Evolutionary conservation across 2,888 invertebrate species (phyloP).

Genomic region (Diadromus collaris): DNA sequence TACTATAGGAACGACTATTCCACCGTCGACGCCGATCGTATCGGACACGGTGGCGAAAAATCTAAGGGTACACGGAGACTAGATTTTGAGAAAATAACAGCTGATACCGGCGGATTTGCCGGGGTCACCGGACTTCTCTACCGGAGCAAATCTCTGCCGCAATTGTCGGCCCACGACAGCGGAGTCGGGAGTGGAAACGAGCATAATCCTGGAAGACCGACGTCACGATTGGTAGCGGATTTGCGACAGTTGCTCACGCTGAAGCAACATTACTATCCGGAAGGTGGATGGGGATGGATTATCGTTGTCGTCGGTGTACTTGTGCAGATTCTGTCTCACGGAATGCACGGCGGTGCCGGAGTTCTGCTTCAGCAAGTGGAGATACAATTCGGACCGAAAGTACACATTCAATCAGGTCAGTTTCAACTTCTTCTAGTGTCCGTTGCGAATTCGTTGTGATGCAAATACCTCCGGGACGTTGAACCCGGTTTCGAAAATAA

Average conservation of each 20-base stretch:
- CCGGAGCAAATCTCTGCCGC: slow-evolving; percentile 86
- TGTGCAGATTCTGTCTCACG: slow-evolving; percentile 88
- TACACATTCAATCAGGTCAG: slow-evolving; percentile 86
- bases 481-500: slow-evolving; percentile 15
- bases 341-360: slow-evolving; percentile 86
- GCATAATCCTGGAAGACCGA: slow-evolving; percentile 82
- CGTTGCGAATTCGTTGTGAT: not conserved
- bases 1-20: slow-evolving; percentile 30
- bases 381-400: slow-evolving; percentile 83
- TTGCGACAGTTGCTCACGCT: slow-evolving; percentile 84
- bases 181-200: slow-evolving; percentile 79
- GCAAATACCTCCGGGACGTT: slow-evolving; percentile 24
- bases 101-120: not conserved
- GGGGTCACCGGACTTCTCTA: slow-evolving; percentile 79
- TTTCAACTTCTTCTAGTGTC: slow-evolving; percentile 53
- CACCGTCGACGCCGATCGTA: slow-evolving; percentile 1
- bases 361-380: slow-evolving; percentile 83
- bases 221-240: slow-evolving; percentile 81
- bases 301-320: slow-evolving; percentile 87
- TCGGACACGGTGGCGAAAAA: not conserved
- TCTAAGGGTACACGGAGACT: slow-evolving; percentile 3
- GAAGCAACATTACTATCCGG: slow-evolving; percentile 92
- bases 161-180: slow-evolving; percentile 83
- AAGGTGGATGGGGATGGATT: slow-evolving; percentile 95
- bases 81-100: slow-evolving; percentile 35